phyloP scores from a whole-genome alignment of 64 coral and sea anemone genomes.

The Pachyseris speciosa region DNA sequence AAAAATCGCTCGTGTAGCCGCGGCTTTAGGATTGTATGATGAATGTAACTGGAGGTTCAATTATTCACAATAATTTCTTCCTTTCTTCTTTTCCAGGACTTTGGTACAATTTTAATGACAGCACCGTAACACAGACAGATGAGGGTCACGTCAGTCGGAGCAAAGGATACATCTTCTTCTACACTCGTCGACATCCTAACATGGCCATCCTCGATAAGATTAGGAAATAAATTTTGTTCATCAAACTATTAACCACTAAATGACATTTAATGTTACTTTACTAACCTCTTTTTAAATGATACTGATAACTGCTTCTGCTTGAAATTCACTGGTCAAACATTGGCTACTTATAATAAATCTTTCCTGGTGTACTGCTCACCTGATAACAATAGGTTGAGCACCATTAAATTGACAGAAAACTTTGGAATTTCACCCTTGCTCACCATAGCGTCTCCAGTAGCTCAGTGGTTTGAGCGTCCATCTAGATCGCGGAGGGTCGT shows the following conservation, averaged over 20 bases:
- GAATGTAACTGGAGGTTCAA: background rate
- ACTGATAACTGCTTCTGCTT: background rate
- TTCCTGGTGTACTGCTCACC: too few relatives aligned
- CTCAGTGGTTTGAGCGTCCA: too few relatives aligned
- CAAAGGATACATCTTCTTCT: conserved; percentile 99
- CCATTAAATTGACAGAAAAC: too few relatives aligned
- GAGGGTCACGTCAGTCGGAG: conserved; percentile 79
- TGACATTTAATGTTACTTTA: background rate
- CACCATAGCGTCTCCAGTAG: too few relatives aligned
- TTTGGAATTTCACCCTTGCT: too few relatives aligned
- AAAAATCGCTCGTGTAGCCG: too few relatives aligned
- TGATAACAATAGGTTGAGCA: too few relatives aligned
- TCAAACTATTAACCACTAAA: background rate
- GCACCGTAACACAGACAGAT: conserved; percentile 78
- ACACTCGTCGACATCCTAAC: conserved; percentile 91
- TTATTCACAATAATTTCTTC: background rate
- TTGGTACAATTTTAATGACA: conserved; percentile 99
- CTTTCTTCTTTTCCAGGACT: conserved; percentile 36
- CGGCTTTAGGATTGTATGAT: too few relatives aligned
- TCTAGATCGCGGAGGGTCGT: too few relatives aligned
- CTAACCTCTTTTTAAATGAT: background rate
- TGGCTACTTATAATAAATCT: too few relatives aligned
- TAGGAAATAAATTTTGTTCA: conserved; percentile 48
- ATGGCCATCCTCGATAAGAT: conserved; percentile 96
- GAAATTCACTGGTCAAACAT: too few relatives aligned